A percentile compares a stretch with the other conserved stretches of the same genome.
Conservation (phyloP, 1,140 invertebrate species). For the Bombus soroeensis region DNA sequence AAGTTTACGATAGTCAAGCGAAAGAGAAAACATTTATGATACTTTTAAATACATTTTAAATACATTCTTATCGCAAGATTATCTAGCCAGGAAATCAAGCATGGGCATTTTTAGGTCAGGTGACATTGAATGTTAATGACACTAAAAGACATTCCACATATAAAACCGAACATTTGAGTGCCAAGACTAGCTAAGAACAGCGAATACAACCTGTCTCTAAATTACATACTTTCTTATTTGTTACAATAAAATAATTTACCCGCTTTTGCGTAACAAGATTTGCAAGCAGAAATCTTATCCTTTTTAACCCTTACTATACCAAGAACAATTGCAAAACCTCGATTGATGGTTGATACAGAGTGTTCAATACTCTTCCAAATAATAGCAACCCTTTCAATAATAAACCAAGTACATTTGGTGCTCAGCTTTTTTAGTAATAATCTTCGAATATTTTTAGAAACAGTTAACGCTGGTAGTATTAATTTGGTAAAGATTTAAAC, state of each 20-base stretch:
- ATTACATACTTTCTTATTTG: background rate
- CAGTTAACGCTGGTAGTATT: background rate
- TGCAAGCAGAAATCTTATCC: background rate
- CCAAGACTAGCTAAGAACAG: background rate
- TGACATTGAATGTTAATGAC: slow-evolving; percentile 19
- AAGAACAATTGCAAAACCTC: background rate
- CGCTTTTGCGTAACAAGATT: background rate
- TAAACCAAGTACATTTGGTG: too few species aligned
- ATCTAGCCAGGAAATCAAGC: slow-evolving; percentile 53
- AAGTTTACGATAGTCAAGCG: background rate
- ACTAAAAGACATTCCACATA: background rate
- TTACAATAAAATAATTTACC: background rate
- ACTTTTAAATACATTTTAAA: slow-evolving; percentile 9
- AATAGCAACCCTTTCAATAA: background rate
- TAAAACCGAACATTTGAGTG: slow-evolving; percentile 21
- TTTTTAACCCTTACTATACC: background rate
- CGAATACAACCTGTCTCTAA: background rate
- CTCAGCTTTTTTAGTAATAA: background rate
- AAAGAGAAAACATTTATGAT: background rate
- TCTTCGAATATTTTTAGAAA: background rate
- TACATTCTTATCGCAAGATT: background rate
- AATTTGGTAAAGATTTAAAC: background rate
- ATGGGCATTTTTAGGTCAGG: slow-evolving; percentile 30
- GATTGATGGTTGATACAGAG: background rate
- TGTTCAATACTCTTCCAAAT: background rate